These are phyloP conservation scores for Sialia sialis DNA, from an alignment of 2,113 vertebrate species.

Conservation along the genomic window DNA sequence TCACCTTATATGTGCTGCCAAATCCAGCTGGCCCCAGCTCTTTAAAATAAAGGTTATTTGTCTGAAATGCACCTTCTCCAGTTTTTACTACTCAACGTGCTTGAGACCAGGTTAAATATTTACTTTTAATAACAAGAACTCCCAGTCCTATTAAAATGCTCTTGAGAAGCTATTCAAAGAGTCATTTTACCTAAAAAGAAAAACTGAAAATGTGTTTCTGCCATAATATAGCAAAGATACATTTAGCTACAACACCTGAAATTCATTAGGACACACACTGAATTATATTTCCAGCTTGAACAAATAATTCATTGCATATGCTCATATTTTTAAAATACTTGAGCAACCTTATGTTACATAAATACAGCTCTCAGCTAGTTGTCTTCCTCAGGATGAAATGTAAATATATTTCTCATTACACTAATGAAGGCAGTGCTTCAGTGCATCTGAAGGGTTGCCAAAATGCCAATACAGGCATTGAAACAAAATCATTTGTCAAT, in stretches of 20 bases:
- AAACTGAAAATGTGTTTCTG: neutral
- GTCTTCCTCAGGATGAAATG: neutral
- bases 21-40: neutral
- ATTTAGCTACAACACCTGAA: neutral
- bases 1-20: neutral
- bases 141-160: neutral
- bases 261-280: neutral
- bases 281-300: neutral
- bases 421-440: neutral
- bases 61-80: neutral
- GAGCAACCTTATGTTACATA: neutral
- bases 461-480: neutral
- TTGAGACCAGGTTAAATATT: neutral
- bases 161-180: neutral
- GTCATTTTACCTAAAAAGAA: neutral
- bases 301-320: neutral
- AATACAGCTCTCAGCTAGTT: neutral
- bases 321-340: neutral
- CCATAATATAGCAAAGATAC: neutral
- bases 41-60: neutral
- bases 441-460: neutral
- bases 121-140: neutral
- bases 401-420: neutral
- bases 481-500: slow-evolving; percentile 2
- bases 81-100: neutral